Conservation (phyloP, 1,140 invertebrate genomes). For the Cydia splendana region DNA sequence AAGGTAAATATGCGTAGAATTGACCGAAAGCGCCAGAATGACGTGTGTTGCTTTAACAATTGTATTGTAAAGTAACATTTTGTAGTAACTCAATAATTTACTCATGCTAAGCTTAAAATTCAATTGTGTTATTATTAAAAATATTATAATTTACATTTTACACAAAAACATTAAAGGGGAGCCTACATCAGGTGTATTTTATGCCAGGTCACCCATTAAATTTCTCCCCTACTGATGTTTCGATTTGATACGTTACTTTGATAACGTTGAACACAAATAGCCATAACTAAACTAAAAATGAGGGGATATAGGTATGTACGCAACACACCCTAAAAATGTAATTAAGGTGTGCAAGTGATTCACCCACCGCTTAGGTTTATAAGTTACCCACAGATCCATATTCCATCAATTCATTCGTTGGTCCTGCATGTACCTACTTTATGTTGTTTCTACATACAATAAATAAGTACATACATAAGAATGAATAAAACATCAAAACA, state of each 20-base stretch:
- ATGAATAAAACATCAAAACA: constrained; percentile 41
- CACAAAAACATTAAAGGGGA: constrained; percentile 20
- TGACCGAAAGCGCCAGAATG: too few species aligned
- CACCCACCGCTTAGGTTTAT: not conserved
- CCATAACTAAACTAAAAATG: constrained; percentile 37
- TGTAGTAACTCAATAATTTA: too few species aligned
- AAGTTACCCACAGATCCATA: not conserved
- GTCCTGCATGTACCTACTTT: not conserved
- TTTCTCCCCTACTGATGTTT: constrained; percentile 45
- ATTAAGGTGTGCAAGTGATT: constrained; percentile 10
- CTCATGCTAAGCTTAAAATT: too few species aligned
- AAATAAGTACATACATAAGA: not conserved
- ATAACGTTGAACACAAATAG: constrained; percentile 38
- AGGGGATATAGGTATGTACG: constrained; percentile 28
- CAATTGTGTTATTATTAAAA: not conserved
- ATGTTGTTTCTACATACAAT: not conserved
- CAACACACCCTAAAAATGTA: constrained; percentile 39
- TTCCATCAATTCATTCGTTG: too few species aligned
- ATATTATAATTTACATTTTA: not conserved
- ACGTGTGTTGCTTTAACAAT: too few species aligned
- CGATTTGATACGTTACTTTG: constrained; percentile 46
- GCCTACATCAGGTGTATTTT: constrained; percentile 45
- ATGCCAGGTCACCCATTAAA: constrained; percentile 47
- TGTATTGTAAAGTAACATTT: too few species aligned
- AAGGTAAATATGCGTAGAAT: too few species aligned